Evolutionary conservation across 2,797 vertebrate genomes (phyloP).

Genomic region (Cossypha polioptera): DNA sequence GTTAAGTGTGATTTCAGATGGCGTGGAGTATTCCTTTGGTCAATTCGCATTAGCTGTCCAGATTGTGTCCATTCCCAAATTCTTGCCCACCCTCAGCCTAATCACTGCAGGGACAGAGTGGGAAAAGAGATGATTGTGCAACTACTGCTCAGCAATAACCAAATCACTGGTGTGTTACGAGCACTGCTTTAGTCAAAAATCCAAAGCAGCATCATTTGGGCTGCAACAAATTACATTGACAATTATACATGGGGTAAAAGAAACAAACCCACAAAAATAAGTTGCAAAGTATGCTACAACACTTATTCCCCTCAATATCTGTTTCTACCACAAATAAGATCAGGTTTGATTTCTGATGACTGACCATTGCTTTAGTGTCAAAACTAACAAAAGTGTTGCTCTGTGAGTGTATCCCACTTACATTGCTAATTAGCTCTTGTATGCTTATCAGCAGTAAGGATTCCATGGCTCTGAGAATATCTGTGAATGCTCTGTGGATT

Average conservation of each 20-base stretch:
- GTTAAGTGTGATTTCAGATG: not conserved
- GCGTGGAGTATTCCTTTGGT: not conserved
- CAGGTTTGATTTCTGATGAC: not conserved
- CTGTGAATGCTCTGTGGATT: not conserved
- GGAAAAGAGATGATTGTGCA: not conserved
- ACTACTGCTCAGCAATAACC: not conserved
- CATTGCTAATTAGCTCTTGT: not conserved
- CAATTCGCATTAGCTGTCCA: fast-evolving
- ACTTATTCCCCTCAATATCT: not conserved
- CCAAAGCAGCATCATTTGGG: not conserved
- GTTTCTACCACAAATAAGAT: not conserved
- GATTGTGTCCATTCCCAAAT: not conserved
- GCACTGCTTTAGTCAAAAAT: not conserved
- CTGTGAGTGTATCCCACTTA: not conserved
- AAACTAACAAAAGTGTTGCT: not conserved
- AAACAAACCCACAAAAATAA: not conserved
- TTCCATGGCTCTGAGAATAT: not conserved
- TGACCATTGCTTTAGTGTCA: not conserved
- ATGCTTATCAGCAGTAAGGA: not conserved
- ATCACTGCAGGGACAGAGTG: not conserved
- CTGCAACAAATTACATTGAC: not conserved
- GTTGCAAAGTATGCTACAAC: not conserved
- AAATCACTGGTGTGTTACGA: not conserved
- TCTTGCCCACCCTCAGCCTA: not conserved
- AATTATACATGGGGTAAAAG: not conserved